These are phyloP conservation scores for Poecilia wingei DNA, from an alignment of 2,797 vertebrate species.

Conservation along the genomic window DNA sequence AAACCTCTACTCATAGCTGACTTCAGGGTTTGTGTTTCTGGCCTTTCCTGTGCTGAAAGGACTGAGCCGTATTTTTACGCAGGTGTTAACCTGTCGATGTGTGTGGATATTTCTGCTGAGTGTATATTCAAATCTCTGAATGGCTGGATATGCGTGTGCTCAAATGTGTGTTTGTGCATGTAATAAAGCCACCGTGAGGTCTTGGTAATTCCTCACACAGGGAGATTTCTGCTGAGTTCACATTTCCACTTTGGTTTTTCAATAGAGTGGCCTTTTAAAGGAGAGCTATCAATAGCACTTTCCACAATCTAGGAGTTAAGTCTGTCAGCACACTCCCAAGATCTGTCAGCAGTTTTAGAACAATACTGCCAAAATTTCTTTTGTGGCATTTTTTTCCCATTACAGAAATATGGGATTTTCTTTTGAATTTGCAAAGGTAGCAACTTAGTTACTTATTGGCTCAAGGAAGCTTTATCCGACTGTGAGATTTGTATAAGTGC, in stretches of 20 bases:
- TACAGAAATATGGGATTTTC: conserved; percentile 44
- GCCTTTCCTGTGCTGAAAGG: conserved; percentile 73
- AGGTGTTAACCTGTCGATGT: conserved; percentile 38
- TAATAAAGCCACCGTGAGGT: conserved; percentile 44
- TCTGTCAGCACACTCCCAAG: conserved; percentile 68
- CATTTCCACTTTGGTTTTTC: conserved; percentile 69
- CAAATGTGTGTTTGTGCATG: conserved; percentile 13
- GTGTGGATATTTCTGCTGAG: conserved; percentile 9
- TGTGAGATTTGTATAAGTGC: conserved; percentile 24
- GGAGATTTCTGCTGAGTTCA: conserved; percentile 75
- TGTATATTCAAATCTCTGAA: conserved; percentile 8
- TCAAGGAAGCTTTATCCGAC: conserved; percentile 40
- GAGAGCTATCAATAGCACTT: conserved; percentile 75
- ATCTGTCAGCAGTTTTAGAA: conserved; percentile 72
- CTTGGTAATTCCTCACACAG: conserved; percentile 53
- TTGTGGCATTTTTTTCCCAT: conserved; percentile 39
- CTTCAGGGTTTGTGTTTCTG: conserved; percentile 58
- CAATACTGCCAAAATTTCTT: conserved; percentile 62
- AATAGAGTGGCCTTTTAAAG: conserved; percentile 64
- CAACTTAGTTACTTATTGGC: conserved; percentile 45
- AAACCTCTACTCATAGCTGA: conserved; percentile 52
- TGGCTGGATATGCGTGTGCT: conserved; percentile 4
- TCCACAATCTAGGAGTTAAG: conserved; percentile 55
- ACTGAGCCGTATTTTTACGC: conserved; percentile 27
- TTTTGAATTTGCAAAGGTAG: conserved; percentile 40